Conservation (phyloP, 2,113 vertebrate species). For the Eonycteris spelaea region DNA sequence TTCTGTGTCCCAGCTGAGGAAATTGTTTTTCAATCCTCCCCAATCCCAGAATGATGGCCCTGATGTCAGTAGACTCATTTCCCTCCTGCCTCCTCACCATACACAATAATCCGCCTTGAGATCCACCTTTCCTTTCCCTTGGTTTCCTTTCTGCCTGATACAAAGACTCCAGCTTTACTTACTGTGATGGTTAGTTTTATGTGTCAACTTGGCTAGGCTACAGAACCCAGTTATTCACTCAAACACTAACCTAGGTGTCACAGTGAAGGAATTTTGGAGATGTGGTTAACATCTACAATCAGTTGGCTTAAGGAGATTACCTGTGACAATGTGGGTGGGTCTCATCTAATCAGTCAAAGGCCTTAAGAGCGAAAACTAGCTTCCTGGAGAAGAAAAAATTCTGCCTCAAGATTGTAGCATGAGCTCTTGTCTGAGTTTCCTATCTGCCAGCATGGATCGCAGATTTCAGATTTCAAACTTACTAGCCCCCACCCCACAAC, state of each 20-base stretch:
- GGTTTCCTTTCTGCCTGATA: neutral
- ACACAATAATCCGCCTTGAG: neutral
- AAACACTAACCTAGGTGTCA: neutral
- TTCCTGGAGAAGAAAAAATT: neutral
- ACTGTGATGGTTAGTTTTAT: neutral
- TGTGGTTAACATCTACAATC: neutral
- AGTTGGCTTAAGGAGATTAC: neutral
- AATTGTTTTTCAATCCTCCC: neutral
- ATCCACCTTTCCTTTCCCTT: neutral
- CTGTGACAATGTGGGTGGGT: neutral
- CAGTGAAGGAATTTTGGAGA: neutral
- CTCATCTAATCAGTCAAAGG: neutral
- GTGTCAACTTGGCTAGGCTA: neutral
- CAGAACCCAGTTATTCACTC: neutral
- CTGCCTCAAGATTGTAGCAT: neutral
- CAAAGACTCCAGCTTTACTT: neutral
- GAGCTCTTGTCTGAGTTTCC: neutral
- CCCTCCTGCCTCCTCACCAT: neutral
- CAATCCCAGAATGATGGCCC: neutral
- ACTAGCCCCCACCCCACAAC: neutral
- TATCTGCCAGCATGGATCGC: neutral
- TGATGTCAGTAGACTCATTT: accelerated
- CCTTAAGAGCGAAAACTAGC: neutral
- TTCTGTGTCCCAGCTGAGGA: neutral
- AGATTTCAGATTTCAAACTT: neutral